A percentile compares a stretch with the other conserved stretches of the same genome.
These are phyloP conservation scores for Drosophila meridionalis DNA, from an alignment of 2,888 invertebrate genomes.

Conservation along the genomic window DNA sequence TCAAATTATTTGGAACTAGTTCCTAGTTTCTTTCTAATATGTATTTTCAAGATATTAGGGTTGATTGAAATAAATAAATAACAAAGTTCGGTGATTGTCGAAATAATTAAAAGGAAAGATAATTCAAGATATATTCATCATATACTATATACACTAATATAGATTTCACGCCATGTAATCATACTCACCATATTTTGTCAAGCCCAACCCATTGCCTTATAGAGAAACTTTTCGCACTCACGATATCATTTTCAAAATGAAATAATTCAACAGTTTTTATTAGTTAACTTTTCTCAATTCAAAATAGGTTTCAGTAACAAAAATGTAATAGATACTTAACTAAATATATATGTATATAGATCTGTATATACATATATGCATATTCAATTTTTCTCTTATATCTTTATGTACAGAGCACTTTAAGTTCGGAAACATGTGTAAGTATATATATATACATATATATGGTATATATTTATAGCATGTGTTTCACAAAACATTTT, in stretches of 20 bases:
- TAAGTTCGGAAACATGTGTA: conserved; percentile 42
- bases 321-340: conserved; percentile 51
- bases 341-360: conserved; percentile 11
- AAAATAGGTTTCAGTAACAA: conserved; percentile 71
- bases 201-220: not conserved
- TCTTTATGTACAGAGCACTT: conserved; percentile 44
- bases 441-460: conserved; percentile 9
- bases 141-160: not conserved
- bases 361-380: conserved; percentile 16
- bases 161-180: not conserved
- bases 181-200: not conserved
- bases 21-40: no score
- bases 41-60: no score
- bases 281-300: conserved; percentile 63
- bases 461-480: conserved; percentile 13
- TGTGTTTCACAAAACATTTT: conserved; percentile 33
- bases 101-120: no score
- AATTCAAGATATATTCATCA: not conserved
- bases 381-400: conserved; percentile 24
- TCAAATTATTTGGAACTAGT: no score
- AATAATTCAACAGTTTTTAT: conserved; percentile 71
- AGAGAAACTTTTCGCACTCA: not conserved
- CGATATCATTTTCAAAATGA: conserved; percentile 68
- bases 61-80: no score
- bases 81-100: no score